Evolutionary conservation across 1,140 invertebrate genomes (phyloP).

Genomic region (fruit fly (Drosophila melanogaster)): Release_6_plus_ISO1_MT NT_033777.3:7424501-7425000

Average conservation of each 20-base stretch:
- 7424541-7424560: conserved; percentile 44
- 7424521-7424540: conserved; percentile 66
- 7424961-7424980: too few species aligned
- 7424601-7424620: conserved; percentile 74
- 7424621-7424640: conserved; percentile 81
- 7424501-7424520: conserved; percentile 78
- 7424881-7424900: not conserved
- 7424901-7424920: too few species aligned
- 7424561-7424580: conserved; percentile 70
- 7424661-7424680: conserved; percentile 52
- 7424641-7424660: conserved; percentile 66
- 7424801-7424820: not conserved
- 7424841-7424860: conserved; percentile 5
- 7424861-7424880: not conserved
- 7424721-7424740: conserved; percentile 20
- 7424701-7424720: conserved; percentile 1
- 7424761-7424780: conserved; percentile 73
- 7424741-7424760: conserved; percentile 77
- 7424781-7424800: conserved; percentile 73
- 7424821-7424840: not conserved
- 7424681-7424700: conserved; percentile 41
- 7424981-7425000: not conserved
- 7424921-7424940: too few species aligned
- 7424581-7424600: conserved; percentile 43
- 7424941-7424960: too few species aligned